These are phyloP conservation scores for Lepidotrigona ventralis DNA, from an alignment of 1,140 invertebrate genomes.

Conservation along the genomic window DNA sequence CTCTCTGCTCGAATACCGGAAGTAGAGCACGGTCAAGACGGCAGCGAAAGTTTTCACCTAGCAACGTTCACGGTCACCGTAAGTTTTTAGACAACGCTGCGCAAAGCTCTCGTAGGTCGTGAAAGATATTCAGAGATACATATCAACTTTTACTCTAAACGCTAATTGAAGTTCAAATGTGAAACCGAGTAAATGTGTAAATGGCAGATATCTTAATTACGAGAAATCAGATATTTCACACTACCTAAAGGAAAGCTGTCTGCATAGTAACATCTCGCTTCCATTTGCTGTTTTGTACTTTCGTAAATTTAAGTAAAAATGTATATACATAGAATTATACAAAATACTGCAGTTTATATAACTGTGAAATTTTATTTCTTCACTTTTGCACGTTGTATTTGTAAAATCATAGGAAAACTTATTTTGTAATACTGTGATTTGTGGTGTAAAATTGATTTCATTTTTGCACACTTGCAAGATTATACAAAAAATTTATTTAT, in stretches of 20 bases:
- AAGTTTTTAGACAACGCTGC: background rate
- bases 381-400: no score
- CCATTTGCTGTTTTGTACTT: background rate
- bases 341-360: no score
- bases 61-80: conserved; percentile 47
- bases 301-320: background rate
- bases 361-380: no score
- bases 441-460: no score
- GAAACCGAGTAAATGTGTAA: background rate
- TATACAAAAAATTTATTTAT: no score
- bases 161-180: background rate
- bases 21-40: conserved; percentile 51
- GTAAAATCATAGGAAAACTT: no score
- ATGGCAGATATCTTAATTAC: background rate
- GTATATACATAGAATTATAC: no score
- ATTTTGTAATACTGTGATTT: no score
- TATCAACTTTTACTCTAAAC: background rate
- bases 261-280: no score
- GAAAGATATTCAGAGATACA: background rate
- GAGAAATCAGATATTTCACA: background rate
- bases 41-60: conserved; percentile 56
- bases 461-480: no score
- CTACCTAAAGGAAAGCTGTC: background rate
- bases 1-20: conserved; percentile 43
- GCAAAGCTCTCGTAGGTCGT: background rate